Evolutionary conservation across 2,888 invertebrate genomes (phyloP).

Genomic region (Euzetes globulus): DNA sequence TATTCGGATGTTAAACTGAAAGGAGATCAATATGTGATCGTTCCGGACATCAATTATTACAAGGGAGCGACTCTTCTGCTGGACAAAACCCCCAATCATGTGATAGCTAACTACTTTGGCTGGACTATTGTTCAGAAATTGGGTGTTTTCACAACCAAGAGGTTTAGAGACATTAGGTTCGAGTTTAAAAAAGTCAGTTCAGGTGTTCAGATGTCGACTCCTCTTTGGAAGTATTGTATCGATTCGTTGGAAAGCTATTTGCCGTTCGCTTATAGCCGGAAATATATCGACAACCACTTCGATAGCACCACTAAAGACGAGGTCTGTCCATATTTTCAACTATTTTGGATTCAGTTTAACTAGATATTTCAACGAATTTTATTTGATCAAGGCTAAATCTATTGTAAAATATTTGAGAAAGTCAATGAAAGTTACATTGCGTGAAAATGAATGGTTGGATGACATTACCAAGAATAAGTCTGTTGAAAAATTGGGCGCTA

Average conservation of each 20-base stretch:
- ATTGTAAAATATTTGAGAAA: slow-evolving; percentile 30
- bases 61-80: not conserved
- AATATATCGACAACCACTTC: slow-evolving; percentile 49
- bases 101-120: slow-evolving; percentile 62
- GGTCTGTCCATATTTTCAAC: slow-evolving; percentile 38
- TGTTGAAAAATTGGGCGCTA: slow-evolving; percentile 51
- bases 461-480: slow-evolving; percentile 50
- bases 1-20: slow-evolving; percentile 55
- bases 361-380: too few relatives aligned
- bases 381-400: too few relatives aligned
- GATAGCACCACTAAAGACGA: slow-evolving; percentile 46
- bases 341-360: not conserved
- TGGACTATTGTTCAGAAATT: slow-evolving; percentile 57
- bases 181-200: slow-evolving; percentile 45
- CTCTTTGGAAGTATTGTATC: slow-evolving; percentile 48
- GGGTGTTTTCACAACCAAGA: slow-evolving; percentile 44
- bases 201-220: not conserved
- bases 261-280: slow-evolving; percentile 48
- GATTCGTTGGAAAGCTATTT: slow-evolving; percentile 47
- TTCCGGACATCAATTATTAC: slow-evolving; percentile 46
- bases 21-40: slow-evolving; percentile 50
- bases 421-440: slow-evolving; percentile 49
- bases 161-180: slow-evolving; percentile 44
- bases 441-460: slow-evolving; percentile 54
- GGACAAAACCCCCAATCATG: not conserved